Conservation (phyloP, 2,113 vertebrate genomes). For the Chaetodon trifascialis region DNA sequence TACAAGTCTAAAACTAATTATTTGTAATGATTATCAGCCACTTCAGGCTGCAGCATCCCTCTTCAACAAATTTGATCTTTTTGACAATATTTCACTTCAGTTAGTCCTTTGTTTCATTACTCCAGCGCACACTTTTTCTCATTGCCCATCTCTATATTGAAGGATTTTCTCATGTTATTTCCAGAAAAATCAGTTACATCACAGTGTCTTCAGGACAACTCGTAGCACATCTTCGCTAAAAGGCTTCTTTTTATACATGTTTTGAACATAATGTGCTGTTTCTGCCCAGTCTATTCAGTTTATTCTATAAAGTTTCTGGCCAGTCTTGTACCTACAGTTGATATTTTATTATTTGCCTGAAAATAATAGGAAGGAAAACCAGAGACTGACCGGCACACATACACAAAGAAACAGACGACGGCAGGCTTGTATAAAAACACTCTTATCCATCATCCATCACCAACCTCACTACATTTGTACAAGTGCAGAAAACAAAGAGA, state of each 20-base stretch:
- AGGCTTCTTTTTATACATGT: not conserved
- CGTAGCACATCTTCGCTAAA: not conserved
- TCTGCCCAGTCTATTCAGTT: conserved; percentile 2
- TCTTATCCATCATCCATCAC: conserved; percentile 16
- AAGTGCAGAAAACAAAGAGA: conserved; percentile 65
- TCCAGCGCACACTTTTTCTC: no score
- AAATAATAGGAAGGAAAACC: conserved; percentile 6
- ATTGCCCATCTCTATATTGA: not conserved
- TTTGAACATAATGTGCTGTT: not conserved
- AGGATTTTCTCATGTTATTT: not conserved
- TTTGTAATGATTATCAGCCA: not conserved
- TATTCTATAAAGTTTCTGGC: conserved; percentile 6
- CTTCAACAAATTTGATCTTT: not conserved
- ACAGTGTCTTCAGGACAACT: conserved; percentile 2
- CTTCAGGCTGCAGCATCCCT: not conserved
- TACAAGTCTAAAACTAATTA: not conserved
- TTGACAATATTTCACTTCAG: not conserved
- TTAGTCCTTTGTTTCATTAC: not conserved
- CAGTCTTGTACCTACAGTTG: not conserved
- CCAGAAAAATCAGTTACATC: not conserved
- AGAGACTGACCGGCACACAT: not conserved
- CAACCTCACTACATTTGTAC: conserved; percentile 44
- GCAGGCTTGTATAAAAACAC: conserved; percentile 14
- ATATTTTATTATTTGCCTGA: conserved; percentile 10
- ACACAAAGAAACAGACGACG: not conserved